Base-by-base conservation (phyloP, 2,113 vertebrate genomes). In the Microcebus griseorufus region DNA sequence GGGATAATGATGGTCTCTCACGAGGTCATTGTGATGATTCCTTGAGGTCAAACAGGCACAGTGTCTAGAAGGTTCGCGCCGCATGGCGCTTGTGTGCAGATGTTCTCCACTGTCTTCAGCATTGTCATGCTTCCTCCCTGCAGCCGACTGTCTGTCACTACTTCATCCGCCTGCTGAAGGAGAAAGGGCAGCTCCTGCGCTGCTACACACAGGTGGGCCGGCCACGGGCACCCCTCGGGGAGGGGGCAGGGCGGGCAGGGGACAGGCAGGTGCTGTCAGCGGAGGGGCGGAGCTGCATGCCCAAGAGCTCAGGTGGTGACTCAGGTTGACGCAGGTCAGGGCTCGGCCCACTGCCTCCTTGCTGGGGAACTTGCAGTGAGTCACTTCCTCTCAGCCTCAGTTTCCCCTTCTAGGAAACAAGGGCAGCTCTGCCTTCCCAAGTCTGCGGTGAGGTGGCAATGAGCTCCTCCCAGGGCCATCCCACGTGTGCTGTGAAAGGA, bases 141-240 rank as follows among this genome's bases (percentile, higher is more conserved):
- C 84, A 99, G 99, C 99, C 99, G 0, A 99, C 99, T 0, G 86
- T 99, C 48, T 99, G 99, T 79, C 99, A 99, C 98, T 99, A 99
- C 97, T 99, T 99, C 98, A 99, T 99, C 17, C 99, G 99, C 91
- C 98, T 99, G 98, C 96, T 99, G 96, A 99, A 99, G 97, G 99
- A 99, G 58, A 99, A 99, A 45, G 99, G 99, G 0, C 88, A 99
- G 23, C 98, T 99, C 11, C 98, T 98, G 75, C 99, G 99, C 55
- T 99, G 99, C 97, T 99, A 99, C 98, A 99, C 99, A 4, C 99
- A 99, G 99, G 99, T 99, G 90, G 83, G 96, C 0, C 2, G 72
- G 3, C 39, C 0, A 32, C 0, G 9, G 37, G 81, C 6, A 0
- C 9, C 9, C 53, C 1, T 17, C 42, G 58, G 11, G 48, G 48